Evolutionary conservation across 2,797 vertebrate genomes (phyloP).

Genomic region (Mus spretus): DNA sequence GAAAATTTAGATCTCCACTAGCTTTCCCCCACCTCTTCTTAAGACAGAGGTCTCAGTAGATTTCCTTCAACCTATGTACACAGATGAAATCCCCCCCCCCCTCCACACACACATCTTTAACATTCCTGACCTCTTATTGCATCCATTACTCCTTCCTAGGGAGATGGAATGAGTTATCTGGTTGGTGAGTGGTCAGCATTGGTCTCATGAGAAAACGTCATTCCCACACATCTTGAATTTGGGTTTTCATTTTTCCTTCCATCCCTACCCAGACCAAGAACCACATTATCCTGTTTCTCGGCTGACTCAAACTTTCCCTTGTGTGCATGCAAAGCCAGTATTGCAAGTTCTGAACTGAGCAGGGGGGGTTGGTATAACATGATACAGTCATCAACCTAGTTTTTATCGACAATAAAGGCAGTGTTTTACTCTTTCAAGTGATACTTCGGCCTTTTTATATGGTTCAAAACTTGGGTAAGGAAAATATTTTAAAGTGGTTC

Average conservation of each 20-base stretch:
- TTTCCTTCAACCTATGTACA: slow-evolving; percentile 23
- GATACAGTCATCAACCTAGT: not conserved
- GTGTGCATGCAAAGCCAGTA: not conserved
- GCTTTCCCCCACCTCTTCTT: not conserved
- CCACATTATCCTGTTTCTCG: slow-evolving; percentile 11
- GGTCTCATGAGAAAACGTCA: slow-evolving; percentile 8
- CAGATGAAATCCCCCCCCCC: not conserved
- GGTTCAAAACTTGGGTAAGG: slow-evolving; percentile 8
- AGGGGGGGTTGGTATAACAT: slow-evolving; percentile 7
- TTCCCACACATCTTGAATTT: slow-evolving; percentile 14
- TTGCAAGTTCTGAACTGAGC: slow-evolving; percentile 31
- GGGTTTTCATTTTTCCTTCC: slow-evolving; percentile 34
- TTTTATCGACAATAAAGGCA: slow-evolving; percentile 13
- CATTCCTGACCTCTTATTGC: not conserved
- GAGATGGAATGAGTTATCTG: not conserved
- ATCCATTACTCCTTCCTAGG: not conserved
- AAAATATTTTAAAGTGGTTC: slow-evolving; percentile 36
- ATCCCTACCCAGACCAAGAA: slow-evolving; percentile 25
- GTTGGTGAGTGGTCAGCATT: not conserved
- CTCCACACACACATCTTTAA: not conserved
- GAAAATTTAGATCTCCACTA: slow-evolving; percentile 45
- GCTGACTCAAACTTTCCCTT: slow-evolving; percentile 43
- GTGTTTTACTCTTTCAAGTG: slow-evolving; percentile 31
- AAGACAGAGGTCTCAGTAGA: slow-evolving; percentile 26
- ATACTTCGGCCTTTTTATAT: slow-evolving; percentile 43